Base-by-base conservation (phyloP, 2,888 invertebrate species). In the Orthonevra nobilis region DNA sequence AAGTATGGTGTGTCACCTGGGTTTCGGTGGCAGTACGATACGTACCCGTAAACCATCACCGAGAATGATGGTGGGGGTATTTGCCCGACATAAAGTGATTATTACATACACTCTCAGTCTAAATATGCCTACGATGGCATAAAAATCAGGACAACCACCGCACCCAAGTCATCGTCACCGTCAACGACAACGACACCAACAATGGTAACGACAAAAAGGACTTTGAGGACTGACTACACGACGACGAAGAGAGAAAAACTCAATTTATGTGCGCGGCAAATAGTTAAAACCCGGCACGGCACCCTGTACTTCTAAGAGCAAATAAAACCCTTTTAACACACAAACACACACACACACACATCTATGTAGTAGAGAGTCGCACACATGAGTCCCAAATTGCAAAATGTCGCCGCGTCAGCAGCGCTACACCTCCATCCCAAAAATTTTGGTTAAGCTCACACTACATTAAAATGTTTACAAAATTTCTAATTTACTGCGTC, bases 331-430 rank as follows among this genome's bases (percentile, higher is more conserved):
- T 68, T 73, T 79, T 73, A 73, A 66, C 64, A 64, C 17, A 44
- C 2, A n/a, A 12, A 19, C 26, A 54, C 40, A 1, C 1, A 6
- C n/a, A 19, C 52, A 3, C 19, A 17, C 26, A 14, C n/a, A 10
- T 28, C 34, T 42, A 23, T 14, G 14, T 38, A 28, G 38, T 42
- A n/a, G n/a, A n/a, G 14, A 46, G 38, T 50, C 7, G 9, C 9
- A 6, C 9, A 50, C 38, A 38, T 48, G 23, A 48, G 48, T n/a
- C n/a, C 54, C 73, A 79, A 79, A 79, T 68, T 79, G 72, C 66
- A 79, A 79, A 79, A 73, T 79, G 73, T 79, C 73, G 68, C 79
- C 73, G 68, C 79, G 79, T 79, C 79, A 79, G 79, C 79, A 54
- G 42, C 36, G 68, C 66, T 73, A 60, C 79, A 61, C 68, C 66